phyloP scores from a whole-genome alignment of 2,113 vertebrate genomes.

The Poicephalus meyeri region DNA sequence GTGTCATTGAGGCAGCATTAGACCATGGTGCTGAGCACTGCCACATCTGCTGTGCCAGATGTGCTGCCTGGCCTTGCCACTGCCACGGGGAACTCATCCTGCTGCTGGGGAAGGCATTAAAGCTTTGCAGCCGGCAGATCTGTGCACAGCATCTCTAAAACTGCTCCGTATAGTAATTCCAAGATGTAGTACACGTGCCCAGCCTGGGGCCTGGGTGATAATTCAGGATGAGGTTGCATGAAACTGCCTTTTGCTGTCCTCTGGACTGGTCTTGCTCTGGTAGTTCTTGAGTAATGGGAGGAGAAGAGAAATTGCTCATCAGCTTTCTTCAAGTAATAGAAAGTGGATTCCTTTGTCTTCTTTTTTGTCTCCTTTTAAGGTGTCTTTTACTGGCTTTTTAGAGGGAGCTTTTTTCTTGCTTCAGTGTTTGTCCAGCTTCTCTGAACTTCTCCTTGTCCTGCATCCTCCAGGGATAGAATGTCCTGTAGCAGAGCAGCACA shows the following conservation, averaged over 20 bases:
- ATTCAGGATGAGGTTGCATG: not conserved
- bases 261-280: not conserved
- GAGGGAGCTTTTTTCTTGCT: not conserved
- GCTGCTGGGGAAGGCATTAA: not conserved
- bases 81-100: not conserved
- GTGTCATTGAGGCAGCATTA: not conserved
- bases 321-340: not conserved
- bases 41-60: not conserved
- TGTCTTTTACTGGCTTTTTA: not conserved
- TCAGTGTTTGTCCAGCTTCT: not conserved
- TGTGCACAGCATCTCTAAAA: not conserved
- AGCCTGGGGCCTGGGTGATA: not conserved
- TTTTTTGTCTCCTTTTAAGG: constrained; percentile 5
- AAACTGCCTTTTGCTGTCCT: not conserved
- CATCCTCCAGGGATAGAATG: not conserved
- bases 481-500: not conserved
- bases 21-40: not conserved
- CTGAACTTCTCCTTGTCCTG: not conserved
- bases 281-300: not conserved
- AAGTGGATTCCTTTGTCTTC: not conserved
- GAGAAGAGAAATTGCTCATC: not conserved
- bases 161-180: not conserved
- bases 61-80: not conserved
- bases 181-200: not conserved
- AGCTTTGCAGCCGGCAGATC: not conserved